Evolutionary conservation across 2,888 invertebrate species (phyloP), one percentile per base, ranked within the genome.

Genomic region (Nemotelus pantherinus): DNA sequence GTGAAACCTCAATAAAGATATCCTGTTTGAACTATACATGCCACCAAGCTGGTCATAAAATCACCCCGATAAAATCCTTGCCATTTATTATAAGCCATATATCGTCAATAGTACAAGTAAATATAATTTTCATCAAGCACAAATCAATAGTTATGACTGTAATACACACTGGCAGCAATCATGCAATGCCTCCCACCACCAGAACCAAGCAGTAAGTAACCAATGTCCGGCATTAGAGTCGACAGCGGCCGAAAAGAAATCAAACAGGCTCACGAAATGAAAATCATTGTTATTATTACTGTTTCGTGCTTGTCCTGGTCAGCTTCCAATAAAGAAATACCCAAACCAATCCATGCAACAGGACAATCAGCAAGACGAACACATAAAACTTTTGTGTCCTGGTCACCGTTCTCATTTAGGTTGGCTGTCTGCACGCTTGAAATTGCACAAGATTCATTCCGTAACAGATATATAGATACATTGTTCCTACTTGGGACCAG

Each of bases 81-180:
- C 78, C 79, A 77, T 79, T 79, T 79, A 78, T 78, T 77, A 77
- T 77, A 65, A 2, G 41, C 44, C 74, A 63, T 74, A 74, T 74
- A 74, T 77, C 79, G 78, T 79, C 78, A 77, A 80, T 80, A 77
- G 78, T 78, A 78, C 79, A 75, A 78, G 77, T 77, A 80, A 80
- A 77, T 79, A 79, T 79, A 79, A 80, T 80, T 80, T 80, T 80
- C 80, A 80, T 80, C 80, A 80, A 77, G 79, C 77, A 79, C 80
- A 80, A 80, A 80, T 80, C 80, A 80, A 80, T 80, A 80, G 79
- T 80, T 80, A 80, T 79, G 80, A 78, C 79, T 78, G 63, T 39
- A 48, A 60, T 48, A 48, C 50, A 9, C 48, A 25, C 25, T 25
- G 25, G 25, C 25, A 25, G 25, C 25, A 25, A 25, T 25, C 25